Evolutionary conservation across 2,888 invertebrate genomes (phyloP), one percentile per base, ranked within the genome.

Genomic region (Ormia ochracea): DNA sequence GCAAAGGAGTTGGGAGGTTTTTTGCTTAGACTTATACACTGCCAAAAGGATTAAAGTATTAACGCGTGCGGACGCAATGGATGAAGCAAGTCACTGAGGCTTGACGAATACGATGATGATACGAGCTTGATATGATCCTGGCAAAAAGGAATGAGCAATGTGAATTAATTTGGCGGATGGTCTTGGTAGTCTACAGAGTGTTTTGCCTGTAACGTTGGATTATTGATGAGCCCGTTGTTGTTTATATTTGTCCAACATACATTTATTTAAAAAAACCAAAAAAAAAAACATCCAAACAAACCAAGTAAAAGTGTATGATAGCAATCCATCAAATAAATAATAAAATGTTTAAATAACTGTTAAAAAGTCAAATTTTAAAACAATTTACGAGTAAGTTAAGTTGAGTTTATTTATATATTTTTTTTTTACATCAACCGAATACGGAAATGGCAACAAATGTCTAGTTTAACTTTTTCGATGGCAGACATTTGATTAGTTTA

Each of bases 401-500:
- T 43, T 43, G 7, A 31, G 28, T 19, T 12, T 45, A 14, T 52
- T 9, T 26, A 21, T 48, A 26, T 0, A n/a, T 0, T 36, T 9
- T 14, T 23, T 69, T 52, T 19, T 7, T 1, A 21, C 19, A 33
- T 10, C 21, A 10, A 73, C 70, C 79, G 82, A 80, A 82, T 82
- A 69, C 82, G 82, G 83, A 83, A 83, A 81, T 81, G 82, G 68
- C 58, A 69, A 56, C 70, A 78, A 81, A 65, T 68, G 73, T 50
- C 69, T 69, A 58, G 63, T 65, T 79, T 41, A 76, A 41, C 59
- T 56, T 58, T 33, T 43, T 61, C 65, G 86, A 86, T 86, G 82
- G 84, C 85, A 87, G 87, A 87, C 87, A 82, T 85, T 86, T 86
- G 87, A 87, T 87, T 87, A 87, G 87, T 85, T 86, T 85, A 83